Evolutionary conservation across 2,797 vertebrate genomes (phyloP), one percentile per base, ranked within the genome.

Genomic region (Xiphorhynchus erythropygius): DNA sequence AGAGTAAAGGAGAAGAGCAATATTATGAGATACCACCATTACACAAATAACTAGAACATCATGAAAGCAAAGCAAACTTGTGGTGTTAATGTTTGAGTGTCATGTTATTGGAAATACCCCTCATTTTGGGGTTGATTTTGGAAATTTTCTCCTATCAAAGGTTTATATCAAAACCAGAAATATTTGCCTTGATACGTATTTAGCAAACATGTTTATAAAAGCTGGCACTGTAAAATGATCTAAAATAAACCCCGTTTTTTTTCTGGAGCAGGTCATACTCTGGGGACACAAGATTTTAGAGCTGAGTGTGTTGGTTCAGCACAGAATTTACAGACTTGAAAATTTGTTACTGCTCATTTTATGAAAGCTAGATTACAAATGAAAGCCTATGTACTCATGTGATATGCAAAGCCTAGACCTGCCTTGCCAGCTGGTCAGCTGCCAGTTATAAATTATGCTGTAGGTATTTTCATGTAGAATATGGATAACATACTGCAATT

Each of bases 351-450:
- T 96, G 81, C 83, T 94, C 73, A 64, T 84, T 96, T 89, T 69
- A 32, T 84, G 70, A 41, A 96, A 88, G 75, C 70, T 84, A 76
- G 55, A 80, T 75, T 88, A 65, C 56, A 77, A 94, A 88, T 77
- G 67, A 70, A 91, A 91, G 86, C 37, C 85, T 69, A 1, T 50
- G 62, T 80, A 28, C 91, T 86, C 56, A 16, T 89, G 84, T 83
- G 94, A 77, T 79, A 93, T 39, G 74, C 21, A 22, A 80, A 97
- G 78, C 62, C 73, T 90, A 27, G 76, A 76, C 63, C 52, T 93
- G 67, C 74, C 74, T 96, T 94, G 94, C 95, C 95, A 93, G 76
- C 82, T 94, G 95, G 92, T 92, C 77, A 95, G 76, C 77, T 94
- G 89, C 95, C 90, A 95, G 74, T 65, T 94, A 91, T 91, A 93